These are phyloP conservation scores for Menidia menidia DNA, from an alignment of 2,797 vertebrate genomes.

Conservation along the genomic window DNA sequence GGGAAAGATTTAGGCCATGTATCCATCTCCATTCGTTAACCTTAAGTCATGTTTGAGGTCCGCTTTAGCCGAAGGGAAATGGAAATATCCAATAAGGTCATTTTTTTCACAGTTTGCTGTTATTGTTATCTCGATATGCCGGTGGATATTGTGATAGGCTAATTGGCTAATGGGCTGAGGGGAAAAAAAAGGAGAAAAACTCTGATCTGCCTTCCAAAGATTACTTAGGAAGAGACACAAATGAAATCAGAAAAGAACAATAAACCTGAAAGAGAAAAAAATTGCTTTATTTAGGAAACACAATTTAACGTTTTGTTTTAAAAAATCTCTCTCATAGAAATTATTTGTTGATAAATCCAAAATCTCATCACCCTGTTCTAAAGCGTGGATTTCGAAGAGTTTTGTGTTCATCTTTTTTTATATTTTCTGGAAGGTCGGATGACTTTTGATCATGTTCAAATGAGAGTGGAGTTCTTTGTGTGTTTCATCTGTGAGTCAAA, in stretches of 20 bases:
- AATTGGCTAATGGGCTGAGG: constrained; percentile 4
- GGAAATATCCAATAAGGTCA: constrained; percentile 46
- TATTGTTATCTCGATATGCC: constrained; percentile 18
- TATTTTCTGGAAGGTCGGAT: not conserved
- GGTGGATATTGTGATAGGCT: constrained; percentile 2
- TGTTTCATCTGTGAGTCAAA: not conserved
- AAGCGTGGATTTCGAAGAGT: not conserved
- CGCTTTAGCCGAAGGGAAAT: constrained; percentile 32
- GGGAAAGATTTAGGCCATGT: constrained; percentile 53
- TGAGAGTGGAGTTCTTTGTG: not conserved
- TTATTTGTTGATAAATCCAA: too few relatives aligned
- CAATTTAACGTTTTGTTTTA: not conserved
- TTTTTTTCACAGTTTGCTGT: constrained; percentile 16
- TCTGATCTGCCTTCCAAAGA: not conserved
- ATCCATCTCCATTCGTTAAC: constrained; percentile 61
- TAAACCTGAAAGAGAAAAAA: not conserved
- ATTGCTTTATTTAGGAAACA: not conserved
- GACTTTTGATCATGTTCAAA: not conserved
- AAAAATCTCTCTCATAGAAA: too few relatives aligned
- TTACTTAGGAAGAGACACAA: not conserved
- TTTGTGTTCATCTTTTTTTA: too few relatives aligned
- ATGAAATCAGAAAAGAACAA: too few relatives aligned
- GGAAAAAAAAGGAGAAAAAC: too few relatives aligned
- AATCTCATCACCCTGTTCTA: not conserved
- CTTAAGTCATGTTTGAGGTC: constrained; percentile 28